Evolutionary conservation across 2,888 invertebrate species (phyloP).

Genomic region (Portevinia maculata): DNA sequence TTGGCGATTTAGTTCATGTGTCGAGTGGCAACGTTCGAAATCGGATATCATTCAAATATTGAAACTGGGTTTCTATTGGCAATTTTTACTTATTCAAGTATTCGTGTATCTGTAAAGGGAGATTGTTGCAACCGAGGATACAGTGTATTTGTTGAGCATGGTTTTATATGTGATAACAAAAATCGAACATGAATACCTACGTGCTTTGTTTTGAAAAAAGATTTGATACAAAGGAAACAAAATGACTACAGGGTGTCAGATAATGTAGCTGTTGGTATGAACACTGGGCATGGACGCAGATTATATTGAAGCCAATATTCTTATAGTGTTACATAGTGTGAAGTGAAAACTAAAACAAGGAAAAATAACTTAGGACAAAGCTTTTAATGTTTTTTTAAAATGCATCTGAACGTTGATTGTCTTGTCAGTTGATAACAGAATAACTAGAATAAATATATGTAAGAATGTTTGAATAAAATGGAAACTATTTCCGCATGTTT

Average conservation of each 20-base stretch:
- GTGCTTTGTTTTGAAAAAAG: slow-evolving; percentile 5
- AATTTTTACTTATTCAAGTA: slow-evolving; percentile 2
- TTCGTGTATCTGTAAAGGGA: slow-evolving; percentile 8
- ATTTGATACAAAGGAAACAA: background rate
- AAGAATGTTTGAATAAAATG: too few species aligned
- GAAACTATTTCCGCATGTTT: too few species aligned
- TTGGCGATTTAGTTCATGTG: slow-evolving; percentile 50
- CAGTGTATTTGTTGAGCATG: slow-evolving; percentile 24
- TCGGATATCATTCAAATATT: slow-evolving; percentile 48
- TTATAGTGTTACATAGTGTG: too few species aligned
- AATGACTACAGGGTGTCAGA: background rate
- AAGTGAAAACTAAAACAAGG: too few species aligned
- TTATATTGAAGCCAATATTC: too few species aligned
- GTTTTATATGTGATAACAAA: slow-evolving; percentile 11
- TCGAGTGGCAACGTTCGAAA: slow-evolving; percentile 38
- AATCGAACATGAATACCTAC: slow-evolving; percentile 18
- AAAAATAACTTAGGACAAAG: too few species aligned
- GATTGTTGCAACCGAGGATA: slow-evolving; percentile 13
- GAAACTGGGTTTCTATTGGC: slow-evolving; percentile 45
- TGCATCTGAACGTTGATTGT: too few species aligned
- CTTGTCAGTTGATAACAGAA: too few species aligned
- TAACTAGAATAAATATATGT: too few species aligned
- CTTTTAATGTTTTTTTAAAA: too few species aligned
- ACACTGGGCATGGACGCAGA: too few species aligned
- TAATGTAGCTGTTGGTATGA: background rate